Conservation (phyloP, 2,888 invertebrate genomes). For the Rhimphoctona megacephalus region DNA sequence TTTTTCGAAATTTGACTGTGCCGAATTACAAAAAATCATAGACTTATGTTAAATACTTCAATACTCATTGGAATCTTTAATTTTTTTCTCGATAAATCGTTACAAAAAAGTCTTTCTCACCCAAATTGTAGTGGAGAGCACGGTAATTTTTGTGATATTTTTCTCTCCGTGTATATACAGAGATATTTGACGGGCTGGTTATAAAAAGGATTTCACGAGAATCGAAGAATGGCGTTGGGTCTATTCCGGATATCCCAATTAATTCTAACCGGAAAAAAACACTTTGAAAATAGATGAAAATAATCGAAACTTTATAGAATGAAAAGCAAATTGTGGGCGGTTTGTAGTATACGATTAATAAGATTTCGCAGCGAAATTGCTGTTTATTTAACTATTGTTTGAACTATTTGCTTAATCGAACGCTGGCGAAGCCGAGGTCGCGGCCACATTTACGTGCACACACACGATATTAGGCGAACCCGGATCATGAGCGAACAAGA, state of each 20-base stretch:
- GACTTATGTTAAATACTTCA: too few relatives aligned
- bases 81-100: too few relatives aligned
- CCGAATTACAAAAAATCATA: too few relatives aligned
- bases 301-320: background rate
- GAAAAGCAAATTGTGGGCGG: too few relatives aligned
- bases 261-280: background rate
- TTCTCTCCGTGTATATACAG: too few relatives aligned
- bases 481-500: conserved; percentile 19
- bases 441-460: background rate
- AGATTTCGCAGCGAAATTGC: background rate
- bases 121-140: too few relatives aligned
- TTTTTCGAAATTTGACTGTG: too few relatives aligned
- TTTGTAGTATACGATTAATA: background rate
- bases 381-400: background rate
- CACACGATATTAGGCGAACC: conserved; percentile 16
- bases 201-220: background rate
- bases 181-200: background rate
- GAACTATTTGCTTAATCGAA: background rate
- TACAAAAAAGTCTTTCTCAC: too few relatives aligned
- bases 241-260: background rate
- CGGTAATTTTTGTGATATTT: too few relatives aligned
- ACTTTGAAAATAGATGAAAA: background rate
- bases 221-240: background rate
- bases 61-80: too few relatives aligned
- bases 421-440: background rate